Base-by-base conservation (phyloP, 2,113 vertebrate species). In the Anthoscopus minutus region DNA sequence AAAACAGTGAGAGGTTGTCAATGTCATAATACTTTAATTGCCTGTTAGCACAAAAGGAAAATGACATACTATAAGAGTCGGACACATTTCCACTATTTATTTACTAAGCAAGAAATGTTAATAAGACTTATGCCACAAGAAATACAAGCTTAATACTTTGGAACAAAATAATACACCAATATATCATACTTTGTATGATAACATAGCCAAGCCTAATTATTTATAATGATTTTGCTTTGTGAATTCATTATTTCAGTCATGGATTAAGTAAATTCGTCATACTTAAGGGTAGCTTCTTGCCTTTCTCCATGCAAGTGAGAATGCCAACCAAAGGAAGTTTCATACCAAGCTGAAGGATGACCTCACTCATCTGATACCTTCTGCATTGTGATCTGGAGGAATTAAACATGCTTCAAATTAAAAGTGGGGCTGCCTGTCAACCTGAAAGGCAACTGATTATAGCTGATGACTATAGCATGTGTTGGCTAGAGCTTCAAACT, bases 1-100 rank as follows among this genome's bases (percentile, higher is more conserved):
- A 93, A 89, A 94, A 72, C 73, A 81, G 66, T 60, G 79, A 93
- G 64, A 45, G 74, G 78, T 6, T 90, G 93, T 90, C 86, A 81
- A 35, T 70, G 92, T 81, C 6, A 30, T 83, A 93, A 85, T 62
- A 72, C 65, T 82, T 94, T 78, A 94, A 95, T 92, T 92, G 91
- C 86, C 93, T 81, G 73, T 79, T 92, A 87, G 84, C 51, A 88
- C 54, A 81, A 83, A 92, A 88, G 61, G 48, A 66, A 91, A 89
- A 83, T 83, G 56, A 78, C 62, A 77, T 23, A 35, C 38, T 77
- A 67, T 77, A 89, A 50, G 65, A 88, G 74, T 20, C 83, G 0
- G 10, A 53, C n/a, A 69, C 65, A 84, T 47, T 95, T 88, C 65
- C 65, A 88, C 65, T 56, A 83, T 70, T 94, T 93, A 88, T 91